Conservation (phyloP, 2,888 invertebrate genomes). For the Lasioglossum marginatum region DNA sequence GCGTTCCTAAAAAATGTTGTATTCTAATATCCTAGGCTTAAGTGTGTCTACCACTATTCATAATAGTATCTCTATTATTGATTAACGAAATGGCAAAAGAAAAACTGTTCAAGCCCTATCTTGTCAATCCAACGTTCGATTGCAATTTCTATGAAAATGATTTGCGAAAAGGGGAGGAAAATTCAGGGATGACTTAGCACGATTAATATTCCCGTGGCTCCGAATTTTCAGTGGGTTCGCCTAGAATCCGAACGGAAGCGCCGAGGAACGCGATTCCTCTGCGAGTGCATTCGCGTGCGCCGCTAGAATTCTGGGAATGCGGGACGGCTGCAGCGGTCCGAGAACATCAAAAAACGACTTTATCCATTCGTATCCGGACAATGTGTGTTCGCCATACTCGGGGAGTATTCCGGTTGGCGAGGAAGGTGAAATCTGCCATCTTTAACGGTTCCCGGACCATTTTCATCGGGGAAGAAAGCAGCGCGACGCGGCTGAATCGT, state of each 20-base stretch:
- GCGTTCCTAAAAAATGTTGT: neutral
- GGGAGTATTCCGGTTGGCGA: neutral
- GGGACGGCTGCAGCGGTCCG: neutral
- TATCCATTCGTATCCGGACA: slow-evolving; percentile 10
- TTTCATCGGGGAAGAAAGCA: slow-evolving; percentile 14
- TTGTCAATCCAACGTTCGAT: neutral
- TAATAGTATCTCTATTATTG: too few relatives aligned
- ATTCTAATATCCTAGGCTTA: neutral
- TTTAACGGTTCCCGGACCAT: slow-evolving; percentile 7
- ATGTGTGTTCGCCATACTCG: neutral
- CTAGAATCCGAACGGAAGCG: slow-evolving; percentile 21
- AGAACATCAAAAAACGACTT: slow-evolving; percentile 25
- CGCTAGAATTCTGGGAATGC: slow-evolving; percentile 29
- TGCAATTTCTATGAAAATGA: neutral
- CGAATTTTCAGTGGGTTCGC: neutral
- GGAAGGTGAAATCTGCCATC: slow-evolving; percentile 16
- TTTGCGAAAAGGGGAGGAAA: neutral
- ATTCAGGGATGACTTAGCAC: neutral
- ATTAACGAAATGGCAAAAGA: neutral
- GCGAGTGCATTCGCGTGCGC: slow-evolving; percentile 13
- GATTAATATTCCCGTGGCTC: neutral
- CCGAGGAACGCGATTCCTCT: slow-evolving; percentile 20
- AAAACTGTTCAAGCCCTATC: neutral
- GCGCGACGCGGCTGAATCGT: slow-evolving; percentile 7
- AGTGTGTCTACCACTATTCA: neutral